Evolutionary conservation across 2,888 invertebrate genomes (phyloP), one percentile per base, ranked within the genome.

Genomic region (Pharmacophagus antenor): DNA sequence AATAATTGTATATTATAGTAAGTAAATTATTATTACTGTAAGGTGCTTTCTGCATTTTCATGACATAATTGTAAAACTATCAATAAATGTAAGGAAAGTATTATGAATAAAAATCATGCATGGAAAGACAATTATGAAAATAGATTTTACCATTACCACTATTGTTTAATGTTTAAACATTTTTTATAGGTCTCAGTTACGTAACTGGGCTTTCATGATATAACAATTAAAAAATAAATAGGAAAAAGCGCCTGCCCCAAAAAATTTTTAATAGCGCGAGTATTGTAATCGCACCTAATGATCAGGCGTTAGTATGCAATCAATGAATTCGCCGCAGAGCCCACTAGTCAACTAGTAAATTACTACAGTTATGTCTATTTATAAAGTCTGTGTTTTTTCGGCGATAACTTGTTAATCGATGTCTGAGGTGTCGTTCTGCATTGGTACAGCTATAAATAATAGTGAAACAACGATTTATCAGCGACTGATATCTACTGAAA

Each of bases 241-340:
- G 21, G 46, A n/a, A 47, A 55, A 60, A 56, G 52, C 56, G 67
- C 68, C 68, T 62, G 54, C 61, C 46, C 51, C n/a, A 25, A 60
- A 64, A 62, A 63, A 65, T 48, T 58, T 58, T 58, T 48, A 56
- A 52, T 52, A 56, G 18, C n/a, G 7, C 41, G 51, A 25, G n/a
- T 20, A 58, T 58, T 59, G 48, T 64, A 59, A 64, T 63, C 64
- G 31, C 20, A 48, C 41, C 20, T 47, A 63, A 65, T 59, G 51
- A 65, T 65, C 54, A 77, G 77, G 76, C 74, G 73, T 62, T 77
- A 61, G 74, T 77, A 77, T 80, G 79, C 56, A 62, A 52, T 37
- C 64, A 72, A 67, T 70, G 53, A 67, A 62, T 67, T 69, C 61
- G 50, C 65, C 62, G 62, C 65, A 62, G 60, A 62, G 60, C 61